These are phyloP conservation scores for Babylonia areolata DNA, from an alignment of 1,140 invertebrate species.

Conservation along the genomic window DNA sequence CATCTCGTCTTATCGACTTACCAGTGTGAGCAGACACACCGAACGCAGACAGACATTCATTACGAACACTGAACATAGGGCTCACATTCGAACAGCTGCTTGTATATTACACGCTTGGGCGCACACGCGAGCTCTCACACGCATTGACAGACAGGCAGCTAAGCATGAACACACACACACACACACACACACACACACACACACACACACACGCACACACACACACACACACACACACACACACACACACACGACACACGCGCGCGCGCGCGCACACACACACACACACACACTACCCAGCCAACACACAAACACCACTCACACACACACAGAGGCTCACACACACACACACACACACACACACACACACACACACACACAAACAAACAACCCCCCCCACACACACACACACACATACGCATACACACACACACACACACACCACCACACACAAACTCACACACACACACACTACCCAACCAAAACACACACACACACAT, in stretches of 20 bases:
- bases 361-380: not conserved
- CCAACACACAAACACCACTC: not conserved
- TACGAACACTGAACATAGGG: too few species aligned
- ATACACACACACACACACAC: constrained; percentile 10
- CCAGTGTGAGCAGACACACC: too few species aligned
- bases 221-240: not conserved
- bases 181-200: not conserved
- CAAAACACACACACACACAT: constrained; percentile 29
- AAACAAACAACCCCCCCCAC: not conserved
- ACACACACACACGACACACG: constrained; percentile 28
- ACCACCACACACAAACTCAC: not conserved
- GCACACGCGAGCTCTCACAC: constrained; percentile 21
- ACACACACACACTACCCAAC: not conserved
- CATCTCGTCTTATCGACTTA: too few species aligned
- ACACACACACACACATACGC: constrained; percentile 9
- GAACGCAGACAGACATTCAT: too few species aligned
- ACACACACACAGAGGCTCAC: constrained; percentile 9
- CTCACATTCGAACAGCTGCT: too few species aligned
- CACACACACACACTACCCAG: constrained; percentile 11
- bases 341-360: constrained; percentile 28
- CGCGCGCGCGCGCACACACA: constrained; percentile 12
- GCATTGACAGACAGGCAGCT: constrained; percentile 15
- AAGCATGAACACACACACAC: constrained; percentile 22
- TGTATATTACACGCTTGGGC: not conserved
- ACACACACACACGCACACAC: not conserved